A percentile compares a stretch with the other conserved stretches of the same genome.
phyloP scores from a whole-genome alignment of 2,113 vertebrate genomes.

The Pseudois nayaur region DNA sequence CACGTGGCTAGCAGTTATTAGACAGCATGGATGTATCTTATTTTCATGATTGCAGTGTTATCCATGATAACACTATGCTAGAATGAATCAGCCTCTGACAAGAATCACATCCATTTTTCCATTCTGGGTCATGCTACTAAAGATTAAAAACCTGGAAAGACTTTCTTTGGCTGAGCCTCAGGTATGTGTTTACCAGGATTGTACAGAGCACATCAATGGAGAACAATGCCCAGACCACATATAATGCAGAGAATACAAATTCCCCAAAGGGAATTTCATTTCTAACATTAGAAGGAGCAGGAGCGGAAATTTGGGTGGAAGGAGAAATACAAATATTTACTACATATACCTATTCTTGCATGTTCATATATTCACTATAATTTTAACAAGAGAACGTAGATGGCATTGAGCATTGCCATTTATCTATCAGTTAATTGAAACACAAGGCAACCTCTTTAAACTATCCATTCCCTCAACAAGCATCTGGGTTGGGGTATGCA shows the following conservation, averaged over 20 bases:
- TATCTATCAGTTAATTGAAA: background rate
- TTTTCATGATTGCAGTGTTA: background rate
- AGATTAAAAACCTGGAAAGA: background rate
- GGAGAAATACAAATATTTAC: background rate
- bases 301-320: background rate
- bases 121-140: background rate
- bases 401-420: background rate
- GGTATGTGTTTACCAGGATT: background rate
- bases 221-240: background rate
- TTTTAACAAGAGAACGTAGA: background rate
- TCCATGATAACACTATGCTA: background rate
- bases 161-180: background rate
- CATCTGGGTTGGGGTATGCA: background rate
- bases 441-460: constrained; percentile 27
- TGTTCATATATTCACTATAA: background rate
- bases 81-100: background rate
- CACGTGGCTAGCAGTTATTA: background rate
- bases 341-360: background rate
- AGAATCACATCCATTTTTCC: background rate
- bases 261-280: background rate
- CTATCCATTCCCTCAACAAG: background rate
- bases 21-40: background rate
- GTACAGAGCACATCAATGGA: background rate
- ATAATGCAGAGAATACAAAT: background rate
- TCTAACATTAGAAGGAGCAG: background rate